Base-by-base conservation (phyloP, 2,888 invertebrate genomes). In the Cosmia pyralina region DNA sequence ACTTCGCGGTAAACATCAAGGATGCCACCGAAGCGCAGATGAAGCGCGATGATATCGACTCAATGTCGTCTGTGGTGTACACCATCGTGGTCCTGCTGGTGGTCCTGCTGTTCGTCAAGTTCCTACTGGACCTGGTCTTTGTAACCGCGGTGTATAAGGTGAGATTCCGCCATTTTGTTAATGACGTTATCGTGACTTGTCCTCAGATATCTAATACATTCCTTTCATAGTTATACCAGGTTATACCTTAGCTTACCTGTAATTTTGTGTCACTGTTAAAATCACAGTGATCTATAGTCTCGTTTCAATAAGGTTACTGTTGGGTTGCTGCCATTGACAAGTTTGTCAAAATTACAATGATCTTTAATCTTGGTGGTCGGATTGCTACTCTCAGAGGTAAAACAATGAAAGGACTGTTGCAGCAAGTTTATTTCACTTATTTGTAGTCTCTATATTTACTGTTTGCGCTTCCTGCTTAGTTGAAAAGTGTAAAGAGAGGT, bases 141-240 rank as follows among this genome's bases (percentile, higher is more conserved):
- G 93, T 95, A 6, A 95, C 92, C 75, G 94, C 94, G 34, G 96
- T 94, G 8, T 91, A 93, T 82, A 94, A 92, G 94, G 95, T 95
- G 72, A 77, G 76, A 11, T 4, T 19, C 17, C 4, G 1, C 11
- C 17, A 48, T 64, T 28, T 50, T 53, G 3, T n/a, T 58, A 10
- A 8, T n/a, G 15, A 41, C 2, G 1, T 44, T n/a, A 48, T n/a
- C 38, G n/a, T 57, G 7, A 41, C n/a, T n/a, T 57, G 34, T 44
- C 44, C 44, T 11, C 3, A 44, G 44, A 44, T 44, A 44, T 8
- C 1, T 28, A 28, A 3, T 41, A 41, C 38, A 38, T 4, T 41
- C 8, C 41, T 41, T 41, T 41, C 41, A 41, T 8, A 41, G 41
- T 41, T 41, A 8, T 41, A 8, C 8, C 28, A 7, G 8, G 41